Percentiles rank a stretch among this genome's conserved stretches.
These are phyloP conservation scores for Holacanthella duospinosa DNA, from an alignment of 2,888 invertebrate genomes.

Conservation along the genomic window DNA sequence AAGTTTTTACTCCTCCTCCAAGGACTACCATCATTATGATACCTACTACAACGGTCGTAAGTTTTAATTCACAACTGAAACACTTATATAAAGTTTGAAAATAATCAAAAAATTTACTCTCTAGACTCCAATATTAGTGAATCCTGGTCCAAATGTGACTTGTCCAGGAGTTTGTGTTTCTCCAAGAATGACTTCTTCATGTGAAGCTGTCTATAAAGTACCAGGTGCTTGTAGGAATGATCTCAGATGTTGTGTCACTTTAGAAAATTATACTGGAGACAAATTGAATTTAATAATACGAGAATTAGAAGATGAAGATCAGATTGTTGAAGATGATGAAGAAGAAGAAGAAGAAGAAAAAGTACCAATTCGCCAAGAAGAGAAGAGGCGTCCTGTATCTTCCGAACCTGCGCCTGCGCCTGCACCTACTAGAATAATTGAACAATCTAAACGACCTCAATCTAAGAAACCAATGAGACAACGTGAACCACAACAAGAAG, in stretches of 20 bases:
- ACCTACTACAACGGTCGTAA: not conserved
- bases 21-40: not conserved
- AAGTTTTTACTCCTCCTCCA: not conserved
- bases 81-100: no score
- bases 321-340: conserved; percentile 17
- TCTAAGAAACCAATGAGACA: not conserved
- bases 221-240: conserved; percentile 62
- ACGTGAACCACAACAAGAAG: not conserved
- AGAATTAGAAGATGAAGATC: conserved; percentile 44
- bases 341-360: conserved; percentile 11
- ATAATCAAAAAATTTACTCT: no score
- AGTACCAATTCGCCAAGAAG: conserved; percentile 7
- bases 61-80: not conserved
- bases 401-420: conserved; percentile 9
- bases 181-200: conserved; percentile 68
- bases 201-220: conserved; percentile 69
- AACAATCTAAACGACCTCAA: conserved; percentile 1
- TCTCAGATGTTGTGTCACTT: conserved; percentile 62
- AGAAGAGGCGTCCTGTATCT: not conserved
- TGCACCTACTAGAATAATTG: no score
- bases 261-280: conserved; percentile 20
- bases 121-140: not conserved
- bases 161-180: conserved; percentile 78
- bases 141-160: conserved; percentile 14
- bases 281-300: conserved; percentile 55